Base-by-base conservation (phyloP, 2,797 vertebrate genomes). In the Octomys mimax region DNA sequence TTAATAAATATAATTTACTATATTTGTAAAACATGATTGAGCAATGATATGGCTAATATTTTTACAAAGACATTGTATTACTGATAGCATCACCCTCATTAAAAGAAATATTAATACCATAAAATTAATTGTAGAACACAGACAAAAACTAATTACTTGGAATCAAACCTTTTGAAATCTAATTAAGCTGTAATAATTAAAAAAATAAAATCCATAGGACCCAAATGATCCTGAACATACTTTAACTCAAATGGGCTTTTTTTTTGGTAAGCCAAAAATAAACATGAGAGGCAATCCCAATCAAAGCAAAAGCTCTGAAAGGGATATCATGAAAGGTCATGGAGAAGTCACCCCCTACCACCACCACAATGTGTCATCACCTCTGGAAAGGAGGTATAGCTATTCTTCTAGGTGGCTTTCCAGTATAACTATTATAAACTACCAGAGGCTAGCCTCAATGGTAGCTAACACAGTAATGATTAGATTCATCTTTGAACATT, bases 1-100 rank as follows among this genome's bases (percentile, higher is more conserved):
- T 80, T 54, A 73, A 54, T 62, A 94, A 82, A 89, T 68, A n/a
- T 24, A 91, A 92, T n/a, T 77, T 73, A 86, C 70, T 86, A 82
- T 42, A 87, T 71, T 90, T 26, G n/a, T 89, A 84, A 90, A 90
- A 90, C 13, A 94, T 7, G 42, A 36, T 31, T 77, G 70, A 85
- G 57, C 36, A 85, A 92, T 54, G 54, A 79, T 18, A 10, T 61
- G n/a, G 19, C 49, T 95, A 87, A 66, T 64, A 59, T 61, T 75
- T 91, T 90, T 31, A 78, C 16, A 28, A 4, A 89, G 75, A 49
- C 19, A 88, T 21, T 31, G n/a, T 39, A 22, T 71, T n/a, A 85
- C 14, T 57, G 5, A 81, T 2, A 66, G 77, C 42, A 91, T 80
- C 46, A 36, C 21, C 49, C 66, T 95, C 28, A 93, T 61, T 86